A percentile compares a stretch with the other conserved stretches of the same genome.
Conservation (phyloP, 2,888 invertebrate genomes). For the Drosophila affinis region DNA sequence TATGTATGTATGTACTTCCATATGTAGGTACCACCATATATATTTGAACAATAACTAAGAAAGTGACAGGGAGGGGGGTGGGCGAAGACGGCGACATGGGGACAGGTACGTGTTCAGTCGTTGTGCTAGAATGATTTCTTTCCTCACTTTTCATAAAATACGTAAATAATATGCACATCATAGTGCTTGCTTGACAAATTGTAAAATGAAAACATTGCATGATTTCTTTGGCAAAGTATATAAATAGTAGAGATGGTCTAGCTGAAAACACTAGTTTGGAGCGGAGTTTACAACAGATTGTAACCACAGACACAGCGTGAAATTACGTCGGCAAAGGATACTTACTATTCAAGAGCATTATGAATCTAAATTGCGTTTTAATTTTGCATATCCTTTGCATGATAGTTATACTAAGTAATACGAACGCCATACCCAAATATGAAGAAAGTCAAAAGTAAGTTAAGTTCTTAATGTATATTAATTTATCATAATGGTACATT, state of each 20-base stretch:
- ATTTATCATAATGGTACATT: background rate
- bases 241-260: conserved; percentile 52
- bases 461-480: background rate
- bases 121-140: conserved; percentile 70
- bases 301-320: conserved; percentile 1
- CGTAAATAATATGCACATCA: conserved; percentile 48
- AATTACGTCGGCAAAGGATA: conserved; percentile 16
- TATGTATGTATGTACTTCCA: conserved; percentile 5
- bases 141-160: conserved; percentile 42
- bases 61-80: conserved; percentile 12
- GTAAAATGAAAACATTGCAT: conserved; percentile 73
- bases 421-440: conserved; percentile 66
- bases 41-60: conserved; percentile 18
- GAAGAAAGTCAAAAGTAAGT: conserved; percentile 70
- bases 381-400: conserved; percentile 36
- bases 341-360: conserved; percentile 16
- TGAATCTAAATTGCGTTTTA: conserved; percentile 52
- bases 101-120: conserved; percentile 45
- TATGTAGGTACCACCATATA: background rate
- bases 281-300: conserved; percentile 26
- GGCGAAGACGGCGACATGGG: conserved; percentile 4
- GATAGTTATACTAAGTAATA: conserved; percentile 42
- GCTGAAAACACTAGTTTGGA: conserved; percentile 58
- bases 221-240: conserved; percentile 57
- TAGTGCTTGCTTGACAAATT: conserved; percentile 61